Evolutionary conservation across 2,888 invertebrate genomes (phyloP).

Genomic region (Oxyteleia sp.): DNA sequence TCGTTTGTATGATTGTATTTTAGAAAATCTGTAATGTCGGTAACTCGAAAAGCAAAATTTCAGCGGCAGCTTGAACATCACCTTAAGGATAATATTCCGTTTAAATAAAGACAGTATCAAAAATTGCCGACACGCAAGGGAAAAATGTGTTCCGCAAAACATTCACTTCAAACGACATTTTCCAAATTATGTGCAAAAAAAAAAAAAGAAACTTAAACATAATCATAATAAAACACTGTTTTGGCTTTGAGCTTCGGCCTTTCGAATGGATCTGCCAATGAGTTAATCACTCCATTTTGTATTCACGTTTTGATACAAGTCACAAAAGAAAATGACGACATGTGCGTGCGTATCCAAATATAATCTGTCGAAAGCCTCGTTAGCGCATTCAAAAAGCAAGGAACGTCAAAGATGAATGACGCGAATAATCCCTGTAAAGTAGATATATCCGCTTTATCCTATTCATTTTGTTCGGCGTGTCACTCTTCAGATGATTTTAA

Average conservation of each 20-base stretch:
- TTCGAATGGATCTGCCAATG: slow-evolving; percentile 43
- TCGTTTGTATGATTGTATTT: too few relatives aligned
- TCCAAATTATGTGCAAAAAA: slow-evolving; percentile 4
- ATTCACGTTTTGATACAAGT: slow-evolving; percentile 57
- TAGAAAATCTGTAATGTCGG: too few relatives aligned
- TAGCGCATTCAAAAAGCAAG: slow-evolving; percentile 64
- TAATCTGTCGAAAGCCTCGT: slow-evolving; percentile 69
- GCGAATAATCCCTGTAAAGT: slow-evolving; percentile 70
- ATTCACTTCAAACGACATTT: slow-evolving; percentile 18
- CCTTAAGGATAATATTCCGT: too few relatives aligned
- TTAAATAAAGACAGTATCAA: too few relatives aligned
- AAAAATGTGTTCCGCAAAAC: not conserved
- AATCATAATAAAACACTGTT: slow-evolving; percentile 46
- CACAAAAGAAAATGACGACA: slow-evolving; percentile 58
- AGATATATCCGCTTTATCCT: slow-evolving; percentile 70
- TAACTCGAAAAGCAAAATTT: too few relatives aligned
- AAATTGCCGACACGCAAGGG: too few relatives aligned
- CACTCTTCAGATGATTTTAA: slow-evolving; percentile 60
- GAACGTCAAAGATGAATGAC: slow-evolving; percentile 66
- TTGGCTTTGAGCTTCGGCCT: slow-evolving; percentile 23
- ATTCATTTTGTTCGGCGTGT: slow-evolving; percentile 68
- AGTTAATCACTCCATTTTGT: slow-evolving; percentile 62
- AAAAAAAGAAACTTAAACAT: slow-evolving; percentile 41
- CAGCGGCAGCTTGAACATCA: too few relatives aligned
- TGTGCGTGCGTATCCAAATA: slow-evolving; percentile 65